These are phyloP conservation scores for Rugalucina vietnamica DNA, from an alignment of 2,888 invertebrate genomes.

Conservation along the genomic window DNA sequence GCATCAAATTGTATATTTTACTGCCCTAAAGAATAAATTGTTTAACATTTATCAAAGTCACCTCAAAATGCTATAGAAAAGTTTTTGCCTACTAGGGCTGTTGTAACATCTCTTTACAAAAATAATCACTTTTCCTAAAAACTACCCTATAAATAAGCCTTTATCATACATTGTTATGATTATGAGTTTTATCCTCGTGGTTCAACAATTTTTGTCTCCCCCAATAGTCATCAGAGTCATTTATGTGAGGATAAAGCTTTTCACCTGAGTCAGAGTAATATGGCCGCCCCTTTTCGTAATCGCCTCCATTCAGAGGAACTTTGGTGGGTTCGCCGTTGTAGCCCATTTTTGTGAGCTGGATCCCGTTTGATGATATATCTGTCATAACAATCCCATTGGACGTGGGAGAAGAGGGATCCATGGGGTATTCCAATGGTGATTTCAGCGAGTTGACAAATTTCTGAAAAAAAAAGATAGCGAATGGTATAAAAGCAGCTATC, in stretches of 20 bases:
- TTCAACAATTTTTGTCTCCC: no score
- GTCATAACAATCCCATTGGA: not conserved
- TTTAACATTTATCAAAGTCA: no score
- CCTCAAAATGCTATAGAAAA: no score
- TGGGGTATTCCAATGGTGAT: not conserved
- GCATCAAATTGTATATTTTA: no score
- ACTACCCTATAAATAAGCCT: no score
- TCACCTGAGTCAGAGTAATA: not conserved
- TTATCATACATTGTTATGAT: no score
- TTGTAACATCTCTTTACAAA: no score
- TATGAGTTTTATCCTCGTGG: not conserved
- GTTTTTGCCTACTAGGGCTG: no score
- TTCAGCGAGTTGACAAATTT: not conserved
- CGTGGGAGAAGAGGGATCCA: not conserved
- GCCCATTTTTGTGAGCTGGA: not conserved
- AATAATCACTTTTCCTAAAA: no score
- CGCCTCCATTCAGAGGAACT: not conserved
- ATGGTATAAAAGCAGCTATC: no score
- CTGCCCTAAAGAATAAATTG: no score
- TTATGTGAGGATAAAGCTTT: not conserved
- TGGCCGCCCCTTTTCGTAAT: no score
- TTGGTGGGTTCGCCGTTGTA: not conserved
- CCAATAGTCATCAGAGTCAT: not conserved
- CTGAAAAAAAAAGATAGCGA: not conserved
- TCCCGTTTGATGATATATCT: not conserved